Evolutionary conservation across 37 sponge, comb jelly and placozoan genomes (phyloP).

Genomic region (Hormiphora californensis): DNA sequence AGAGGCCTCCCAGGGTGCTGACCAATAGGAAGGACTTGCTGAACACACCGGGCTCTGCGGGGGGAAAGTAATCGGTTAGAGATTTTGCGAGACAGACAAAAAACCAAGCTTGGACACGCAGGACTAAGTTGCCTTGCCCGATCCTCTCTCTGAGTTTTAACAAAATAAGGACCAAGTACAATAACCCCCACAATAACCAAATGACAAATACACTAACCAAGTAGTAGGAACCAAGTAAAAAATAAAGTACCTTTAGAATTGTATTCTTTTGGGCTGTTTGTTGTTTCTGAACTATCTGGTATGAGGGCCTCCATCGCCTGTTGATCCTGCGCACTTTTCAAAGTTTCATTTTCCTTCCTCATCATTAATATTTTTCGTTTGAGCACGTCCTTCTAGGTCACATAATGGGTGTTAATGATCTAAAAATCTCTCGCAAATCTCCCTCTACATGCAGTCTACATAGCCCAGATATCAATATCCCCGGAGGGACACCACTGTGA

Average conservation of each 20-base stretch:
- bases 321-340: slow-evolving; percentile 35
- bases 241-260: not conserved
- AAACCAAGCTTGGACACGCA: too few species aligned
- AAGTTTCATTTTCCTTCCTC: slow-evolving; percentile 36
- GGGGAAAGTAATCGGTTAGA: not conserved
- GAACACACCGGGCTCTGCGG: slow-evolving; percentile 33
- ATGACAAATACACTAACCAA: not conserved
- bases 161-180: too few species aligned
- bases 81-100: not conserved
- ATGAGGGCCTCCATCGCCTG: not conserved
- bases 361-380: slow-evolving; percentile 40
- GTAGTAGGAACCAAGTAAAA: not conserved
- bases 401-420: too few species aligned
- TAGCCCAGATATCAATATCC: too few species aligned
- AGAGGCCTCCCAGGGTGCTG: slow-evolving; percentile 38
- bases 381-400: slow-evolving; percentile 35
- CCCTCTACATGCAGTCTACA: too few species aligned
- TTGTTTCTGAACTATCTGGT: slow-evolving; percentile 13
- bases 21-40: slow-evolving; percentile 36
- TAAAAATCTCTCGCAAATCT: too few species aligned
- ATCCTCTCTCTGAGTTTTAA: too few species aligned
- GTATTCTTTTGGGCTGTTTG: not conserved
- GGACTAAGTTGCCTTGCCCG: too few species aligned
- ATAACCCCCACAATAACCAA: too few species aligned
- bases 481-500: too few species aligned